Base-by-base conservation (phyloP, 92 coral and sea anemone species). In the Siderastrea siderea region DNA sequence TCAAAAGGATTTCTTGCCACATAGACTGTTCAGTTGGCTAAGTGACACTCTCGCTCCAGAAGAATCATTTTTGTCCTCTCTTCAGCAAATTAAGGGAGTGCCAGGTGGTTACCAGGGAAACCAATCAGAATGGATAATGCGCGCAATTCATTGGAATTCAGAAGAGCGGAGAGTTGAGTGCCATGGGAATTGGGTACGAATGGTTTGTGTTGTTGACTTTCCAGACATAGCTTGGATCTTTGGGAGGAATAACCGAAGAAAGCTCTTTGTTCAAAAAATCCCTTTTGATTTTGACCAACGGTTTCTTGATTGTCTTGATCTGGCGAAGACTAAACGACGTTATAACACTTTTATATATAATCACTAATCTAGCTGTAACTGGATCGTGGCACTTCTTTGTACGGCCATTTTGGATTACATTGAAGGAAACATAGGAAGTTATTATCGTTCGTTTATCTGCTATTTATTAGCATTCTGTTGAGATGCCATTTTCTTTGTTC, bases 221-320 rank as follows among this genome's bases (percentile, higher is more conserved):
- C 46, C 59, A 67, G 89, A 85, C 75, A 43, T 85, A 14, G 50
- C 44, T 16, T 85, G 89, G 89, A n/a, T 71, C 14, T 67, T 76
- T 15, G 71, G 85, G 7, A 12, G 16, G 16, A 71, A 61, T n/a
- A 63, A 19, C 46, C 61, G 26, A 46, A 46, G 52, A 10, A 77
- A 85, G 38, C 62, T 85, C 8, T 85, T 85, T 77, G 87, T 70
- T 17, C 74, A 82, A 57, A 82, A 82, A 48, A 54, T 82, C 10
- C 79, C 79, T 48, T 82, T 82, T 71, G 79, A 49, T 3, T 82
- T 16, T 51, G 72, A 66, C 1, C 19, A 15, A 68, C 62, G 60
- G 13, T 49, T 82, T 45, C 17, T 59, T 12, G 75, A 80, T 47
- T 80, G 85, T 65, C 54, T 80, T 61, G 69, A 38, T 53, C 11